Percentiles rank a stretch among this genome's conserved stretches.
phyloP scores from a whole-genome alignment of 2,797 vertebrate genomes.

The Forpus xanthops region DNA sequence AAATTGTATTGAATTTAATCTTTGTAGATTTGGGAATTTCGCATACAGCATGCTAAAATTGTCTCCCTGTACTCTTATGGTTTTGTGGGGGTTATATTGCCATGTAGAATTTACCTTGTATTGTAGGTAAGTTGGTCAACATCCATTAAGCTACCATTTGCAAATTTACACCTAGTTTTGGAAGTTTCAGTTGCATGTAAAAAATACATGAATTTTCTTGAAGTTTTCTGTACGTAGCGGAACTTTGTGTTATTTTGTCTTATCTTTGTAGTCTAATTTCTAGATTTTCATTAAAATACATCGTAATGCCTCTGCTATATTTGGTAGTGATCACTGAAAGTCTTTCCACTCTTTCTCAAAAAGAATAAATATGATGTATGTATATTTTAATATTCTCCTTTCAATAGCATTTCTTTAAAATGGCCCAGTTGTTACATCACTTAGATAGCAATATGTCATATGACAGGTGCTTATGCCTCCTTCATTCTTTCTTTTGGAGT shows the following conservation, averaged over 20 bases:
- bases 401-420: background rate
- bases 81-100: background rate
- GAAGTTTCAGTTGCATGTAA: background rate
- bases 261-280: background rate
- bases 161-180: background rate
- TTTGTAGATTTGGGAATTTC: background rate
- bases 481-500: background rate
- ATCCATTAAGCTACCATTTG: conserved; percentile 11
- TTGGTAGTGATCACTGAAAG: background rate
- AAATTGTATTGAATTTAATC: background rate
- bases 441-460: background rate
- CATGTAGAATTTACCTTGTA: conserved; percentile 24
- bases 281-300: background rate
- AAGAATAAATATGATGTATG: background rate
- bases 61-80: background rate
- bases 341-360: background rate
- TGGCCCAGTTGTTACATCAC: background rate
- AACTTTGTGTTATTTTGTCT: background rate
- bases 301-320: background rate
- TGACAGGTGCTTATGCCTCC: background rate
- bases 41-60: background rate
- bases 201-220: background rate
- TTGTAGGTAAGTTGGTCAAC: conserved; percentile 4
- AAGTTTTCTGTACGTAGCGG: background rate
- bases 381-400: background rate